Base-by-base conservation (phyloP, 2,888 invertebrate species). In the Parthenolecanium corni region DNA sequence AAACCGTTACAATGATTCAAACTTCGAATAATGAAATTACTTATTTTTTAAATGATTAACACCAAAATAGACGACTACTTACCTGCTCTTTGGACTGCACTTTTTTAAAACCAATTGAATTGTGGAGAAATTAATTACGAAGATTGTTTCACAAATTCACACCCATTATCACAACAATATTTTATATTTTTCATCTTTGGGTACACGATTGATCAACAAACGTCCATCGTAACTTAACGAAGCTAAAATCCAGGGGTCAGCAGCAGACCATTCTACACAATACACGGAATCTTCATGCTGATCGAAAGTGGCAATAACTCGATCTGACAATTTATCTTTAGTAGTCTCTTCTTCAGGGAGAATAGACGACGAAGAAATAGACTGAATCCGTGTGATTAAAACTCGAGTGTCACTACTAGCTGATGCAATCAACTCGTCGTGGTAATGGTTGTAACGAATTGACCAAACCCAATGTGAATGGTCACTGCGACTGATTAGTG, bases 201-300 rank as follows among this genome's bases (percentile, higher is more conserved):
- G 94, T 21, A 97, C 94, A 70, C 88, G 80, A 44, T 94, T 93
- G 40, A 98, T 83, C 52, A 97, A 85, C 18, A 98, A 80, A 53
- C 97, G 77, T 0, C 97, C 98, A 75, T 98, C 98, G 73, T 95
- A 96, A 73, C 95, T 95, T 1, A 96, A 79, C 0, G 96, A 96
- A n/a, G 97, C 61, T 78, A 96, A 97, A 64, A 93, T 86, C 97
- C 97, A 98, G 14, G 97, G 95, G 77, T 98, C 97, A 23, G 91
- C 90, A 21, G 88, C 84, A 66, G 94, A 94, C 97, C 97, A 98
- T 74, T 95, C 95, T 0, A 88, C 91, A 71, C 89, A 88, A 76
- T 96, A 98, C 16, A 98, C 96, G 5, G 93, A 92, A 74, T 98
- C 97, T 73, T 97, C 97, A 72, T 98, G 96, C 69, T 94, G 92